Conservation (phyloP, 2,888 invertebrate genomes). For the Petrolisthes manimaculis region DNA sequence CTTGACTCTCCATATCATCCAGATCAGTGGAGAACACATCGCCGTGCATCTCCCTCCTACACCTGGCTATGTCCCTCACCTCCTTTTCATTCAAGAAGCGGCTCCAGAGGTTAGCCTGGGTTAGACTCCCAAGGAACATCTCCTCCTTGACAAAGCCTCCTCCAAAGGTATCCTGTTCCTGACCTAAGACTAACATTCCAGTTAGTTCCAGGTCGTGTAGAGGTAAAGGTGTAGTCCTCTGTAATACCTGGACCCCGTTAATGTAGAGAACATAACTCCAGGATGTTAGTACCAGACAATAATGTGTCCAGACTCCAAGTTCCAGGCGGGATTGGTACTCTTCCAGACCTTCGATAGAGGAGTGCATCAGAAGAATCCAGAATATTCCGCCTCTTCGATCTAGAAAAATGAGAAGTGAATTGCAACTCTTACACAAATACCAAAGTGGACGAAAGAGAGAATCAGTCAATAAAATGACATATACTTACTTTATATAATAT, state of each 20-base stretch:
- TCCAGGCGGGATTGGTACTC: conserved; percentile 17
- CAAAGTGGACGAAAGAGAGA: too few species aligned
- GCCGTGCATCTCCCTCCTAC: conserved; percentile 9
- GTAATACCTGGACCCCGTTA: background rate
- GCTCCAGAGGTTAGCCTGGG: conserved; percentile 77
- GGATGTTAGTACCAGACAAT: conserved; percentile 14
- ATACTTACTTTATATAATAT: too few species aligned
- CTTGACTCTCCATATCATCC: conserved; percentile 22
- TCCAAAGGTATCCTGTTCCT: conserved; percentile 78
- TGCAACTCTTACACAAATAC: too few species aligned
- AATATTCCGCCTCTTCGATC: conserved; percentile 25
- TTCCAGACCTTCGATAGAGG: conserved; percentile 6
- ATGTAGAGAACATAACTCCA: background rate
- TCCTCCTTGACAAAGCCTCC: conserved; percentile 78
- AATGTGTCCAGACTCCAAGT: conserved; percentile 36
- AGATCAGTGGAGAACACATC: conserved; percentile 31
- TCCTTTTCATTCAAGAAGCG: conserved; percentile 71
- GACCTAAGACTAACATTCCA: conserved; percentile 77
- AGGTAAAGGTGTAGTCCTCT: background rate
- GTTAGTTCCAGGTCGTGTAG: conserved; percentile 8
- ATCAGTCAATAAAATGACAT: too few species aligned
- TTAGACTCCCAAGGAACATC: conserved; percentile 77
- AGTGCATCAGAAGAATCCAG: conserved; percentile 21
- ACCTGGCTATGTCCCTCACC: conserved; percentile 69
- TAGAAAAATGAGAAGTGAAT: background rate